Conservation (phyloP, 2,797 vertebrate species). For the Cuniculus paca region DNA sequence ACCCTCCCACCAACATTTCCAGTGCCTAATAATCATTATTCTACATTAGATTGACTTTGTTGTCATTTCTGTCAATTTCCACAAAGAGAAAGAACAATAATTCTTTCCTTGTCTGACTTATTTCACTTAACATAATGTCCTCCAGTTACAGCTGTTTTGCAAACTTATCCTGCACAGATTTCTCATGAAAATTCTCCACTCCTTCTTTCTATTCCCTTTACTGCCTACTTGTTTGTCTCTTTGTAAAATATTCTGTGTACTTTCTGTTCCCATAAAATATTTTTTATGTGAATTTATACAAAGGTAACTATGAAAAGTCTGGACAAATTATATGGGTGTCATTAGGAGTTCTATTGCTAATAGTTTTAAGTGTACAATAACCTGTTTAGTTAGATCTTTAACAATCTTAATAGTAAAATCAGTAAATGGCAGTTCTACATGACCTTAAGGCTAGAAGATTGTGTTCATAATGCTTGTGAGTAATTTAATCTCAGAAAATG, state of each 20-base stretch:
- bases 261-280: background rate
- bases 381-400: background rate
- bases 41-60: background rate
- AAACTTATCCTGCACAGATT: background rate
- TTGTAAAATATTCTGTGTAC: background rate
- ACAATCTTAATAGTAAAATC: background rate
- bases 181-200: background rate
- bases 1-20: background rate
- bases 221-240: background rate
- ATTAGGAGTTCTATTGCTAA: background rate
- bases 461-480: background rate
- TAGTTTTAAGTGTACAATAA: background rate
- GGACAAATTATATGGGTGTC: background rate
- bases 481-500: background rate
- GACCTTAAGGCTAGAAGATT: background rate
- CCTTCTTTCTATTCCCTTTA: background rate
- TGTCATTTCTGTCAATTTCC: background rate
- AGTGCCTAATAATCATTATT: too few relatives aligned
- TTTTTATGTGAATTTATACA: background rate
- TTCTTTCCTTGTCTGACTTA: background rate
- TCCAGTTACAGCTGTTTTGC: background rate
- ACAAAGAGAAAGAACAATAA: background rate
- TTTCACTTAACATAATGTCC: background rate
- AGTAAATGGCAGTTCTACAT: background rate
- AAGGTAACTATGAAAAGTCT: background rate